Percentiles rank a stretch among this genome's conserved stretches.
Evolutionary conservation across 2,113 vertebrate genomes (phyloP).

Genomic region (Dasyprocta punctata): DNA sequence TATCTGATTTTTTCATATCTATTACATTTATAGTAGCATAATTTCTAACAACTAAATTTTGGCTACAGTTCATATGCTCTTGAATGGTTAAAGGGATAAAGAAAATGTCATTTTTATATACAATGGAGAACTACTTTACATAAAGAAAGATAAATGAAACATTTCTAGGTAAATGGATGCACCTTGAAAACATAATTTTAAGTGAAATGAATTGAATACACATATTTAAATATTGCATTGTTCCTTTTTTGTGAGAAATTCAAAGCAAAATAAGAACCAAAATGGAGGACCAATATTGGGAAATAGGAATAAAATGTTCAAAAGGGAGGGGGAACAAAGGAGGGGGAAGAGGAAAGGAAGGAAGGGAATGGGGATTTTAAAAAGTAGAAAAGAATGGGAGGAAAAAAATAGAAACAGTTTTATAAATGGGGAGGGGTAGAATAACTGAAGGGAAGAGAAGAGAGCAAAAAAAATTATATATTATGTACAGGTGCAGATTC

Average conservation of each 20-base stretch:
- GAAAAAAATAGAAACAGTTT: not conserved
- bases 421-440: not conserved
- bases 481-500: not conserved
- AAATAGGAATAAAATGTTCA: not conserved
- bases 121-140: not conserved
- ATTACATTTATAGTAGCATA: not conserved
- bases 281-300: not conserved
- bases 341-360: not conserved
- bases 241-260: not conserved
- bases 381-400: not conserved
- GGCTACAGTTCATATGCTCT: not conserved
- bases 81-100: not conserved
- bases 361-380: not conserved
- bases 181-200: not conserved
- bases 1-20: not conserved
- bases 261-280: not conserved
- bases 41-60: not conserved
- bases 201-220: not conserved
- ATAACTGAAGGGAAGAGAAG: not conserved
- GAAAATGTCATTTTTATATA: not conserved
- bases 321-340: not conserved
- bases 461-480: not conserved
- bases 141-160: not conserved
- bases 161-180: not conserved
- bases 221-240: not conserved